Percentiles rank a stretch among this genome's conserved stretches.
Conservation (phyloP, 2,797 vertebrate genomes). For the Eleutherodactylus coqui region DNA sequence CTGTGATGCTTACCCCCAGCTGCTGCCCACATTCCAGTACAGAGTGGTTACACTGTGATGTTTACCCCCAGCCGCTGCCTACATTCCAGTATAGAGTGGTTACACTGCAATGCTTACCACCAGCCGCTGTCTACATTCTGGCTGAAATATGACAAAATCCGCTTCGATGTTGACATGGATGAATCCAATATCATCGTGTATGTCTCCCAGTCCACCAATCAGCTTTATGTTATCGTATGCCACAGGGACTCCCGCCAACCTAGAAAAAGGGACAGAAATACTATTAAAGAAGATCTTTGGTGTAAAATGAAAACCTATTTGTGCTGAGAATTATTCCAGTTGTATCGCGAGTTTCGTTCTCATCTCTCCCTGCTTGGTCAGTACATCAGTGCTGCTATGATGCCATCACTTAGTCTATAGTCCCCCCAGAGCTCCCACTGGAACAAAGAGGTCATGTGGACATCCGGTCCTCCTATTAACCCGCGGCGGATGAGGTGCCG, state of each 20-base stretch:
- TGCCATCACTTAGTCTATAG: no score
- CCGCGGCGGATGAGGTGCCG: no score
- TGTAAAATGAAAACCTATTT: background rate
- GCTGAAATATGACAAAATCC: conserved; percentile 88
- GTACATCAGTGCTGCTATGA: no score
- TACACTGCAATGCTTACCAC: conserved; percentile 76
- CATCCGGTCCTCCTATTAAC: no score
- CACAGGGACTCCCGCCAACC: conserved; percentile 89
- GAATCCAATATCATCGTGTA: conserved; percentile 91
- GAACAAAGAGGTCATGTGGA: no score
- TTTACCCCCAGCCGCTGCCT: no score
- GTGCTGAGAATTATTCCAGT: background rate
- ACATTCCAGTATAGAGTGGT: background rate
- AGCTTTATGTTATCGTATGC: conserved; percentile 89
- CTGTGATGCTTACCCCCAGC: no score
- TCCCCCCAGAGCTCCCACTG: no score
- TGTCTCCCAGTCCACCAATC: conserved; percentile 83
- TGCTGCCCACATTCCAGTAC: no score
- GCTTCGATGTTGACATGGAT: conserved; percentile 92
- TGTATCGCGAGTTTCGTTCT: no score
- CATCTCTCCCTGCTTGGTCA: no score
- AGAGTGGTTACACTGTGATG: no score
- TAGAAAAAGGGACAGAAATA: conserved; percentile 61
- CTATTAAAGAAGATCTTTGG: background rate
- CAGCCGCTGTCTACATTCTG: conserved; percentile 83